Base-by-base conservation (phyloP, 2,113 vertebrate species). In the Hippocampus zosterae region DNA sequence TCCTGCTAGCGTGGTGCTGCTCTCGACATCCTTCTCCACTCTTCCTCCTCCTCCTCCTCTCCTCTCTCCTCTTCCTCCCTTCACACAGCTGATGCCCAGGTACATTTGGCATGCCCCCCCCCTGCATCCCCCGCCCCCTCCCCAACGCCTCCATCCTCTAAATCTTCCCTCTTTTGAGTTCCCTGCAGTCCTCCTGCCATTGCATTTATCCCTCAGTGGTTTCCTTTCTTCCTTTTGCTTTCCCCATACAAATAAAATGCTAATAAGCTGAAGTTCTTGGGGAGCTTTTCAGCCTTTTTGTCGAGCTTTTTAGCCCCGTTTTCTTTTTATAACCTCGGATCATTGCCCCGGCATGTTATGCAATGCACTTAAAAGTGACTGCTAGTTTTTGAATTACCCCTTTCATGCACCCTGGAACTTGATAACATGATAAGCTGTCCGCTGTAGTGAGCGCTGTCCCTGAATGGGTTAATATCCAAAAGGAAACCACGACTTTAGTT, bases 1-100 rank as follows among this genome's bases (percentile, higher is more conserved):
- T 78, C 88, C 87, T 86, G 84, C 89, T 89, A 88, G 81, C 44
- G 88, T 90, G 89, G 87, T 91, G 81, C 89, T 91, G 88, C 90
- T 91, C 82, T 90, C 89, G 85, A 90, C 89, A 80, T 91, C 88
- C 88, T 90, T 88, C 84, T 90, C 90, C 87, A 85, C 85, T 82
- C 87, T 85, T 88, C 87, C 83, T 88, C 87, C 82, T 87, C 84
- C 81, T 82, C 85, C 83, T 85, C 89, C 80, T 89, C 88, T 86
- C 73, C 80, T 88, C 19, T 85, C 83, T 87, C 88, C 84, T 88
- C 86, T 87, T 89, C 86, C 82, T 88, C 84, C 88, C 89, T 87
- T 85, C 89, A 88, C 85, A 80, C 88, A 88, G 84, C 89, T 86
- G 82, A 89, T 79, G 84, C 81, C 87, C 87, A 88, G 88, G 87